phyloP scores from a whole-genome alignment of 1,140 invertebrate species.

The Ooceraea biroi region DNA sequence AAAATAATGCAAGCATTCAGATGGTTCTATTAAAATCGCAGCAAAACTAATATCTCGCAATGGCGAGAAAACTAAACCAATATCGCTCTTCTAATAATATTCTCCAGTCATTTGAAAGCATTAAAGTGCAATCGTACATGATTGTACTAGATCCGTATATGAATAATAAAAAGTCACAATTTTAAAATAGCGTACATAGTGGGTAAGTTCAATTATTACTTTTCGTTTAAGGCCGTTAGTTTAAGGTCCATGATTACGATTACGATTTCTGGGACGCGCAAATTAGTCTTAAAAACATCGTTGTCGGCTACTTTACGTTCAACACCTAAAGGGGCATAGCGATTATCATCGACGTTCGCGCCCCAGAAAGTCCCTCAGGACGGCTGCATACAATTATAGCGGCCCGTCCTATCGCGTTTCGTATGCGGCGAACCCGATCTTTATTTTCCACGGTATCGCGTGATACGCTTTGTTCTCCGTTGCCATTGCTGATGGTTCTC shows the following conservation, averaged over 20 bases:
- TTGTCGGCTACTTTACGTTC: conserved; percentile 7
- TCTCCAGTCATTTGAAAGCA: neutral
- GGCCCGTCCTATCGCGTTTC: conserved; percentile 51
- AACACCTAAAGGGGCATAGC: conserved; percentile 7
- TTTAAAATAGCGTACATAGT: neutral
- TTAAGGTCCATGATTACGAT: neutral
- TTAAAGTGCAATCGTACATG: neutral
- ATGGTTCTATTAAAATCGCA: neutral
- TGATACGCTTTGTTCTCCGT: conserved; percentile 57
- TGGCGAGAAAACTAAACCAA: neutral
- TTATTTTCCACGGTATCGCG: conserved; percentile 60
- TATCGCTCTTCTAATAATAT: neutral
- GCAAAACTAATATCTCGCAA: conserved; percentile 24
- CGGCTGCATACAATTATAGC: conserved; percentile 48
- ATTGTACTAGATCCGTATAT: neutral
- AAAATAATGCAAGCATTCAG: neutral
- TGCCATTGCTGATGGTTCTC: conserved; percentile 7
- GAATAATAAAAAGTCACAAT: neutral
- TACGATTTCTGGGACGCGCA: neutral
- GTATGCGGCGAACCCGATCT: conserved; percentile 52
- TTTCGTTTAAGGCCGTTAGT: neutral
- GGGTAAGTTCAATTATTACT: neutral
- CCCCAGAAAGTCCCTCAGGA: conserved; percentile 15
- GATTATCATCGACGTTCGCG: conserved; percentile 47
- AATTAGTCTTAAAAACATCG: conserved; percentile 19